Percentiles rank a stretch among this genome's conserved stretches.
phyloP scores from a whole-genome alignment of 2,888 invertebrate species.

The Mactromeris polynyma region DNA sequence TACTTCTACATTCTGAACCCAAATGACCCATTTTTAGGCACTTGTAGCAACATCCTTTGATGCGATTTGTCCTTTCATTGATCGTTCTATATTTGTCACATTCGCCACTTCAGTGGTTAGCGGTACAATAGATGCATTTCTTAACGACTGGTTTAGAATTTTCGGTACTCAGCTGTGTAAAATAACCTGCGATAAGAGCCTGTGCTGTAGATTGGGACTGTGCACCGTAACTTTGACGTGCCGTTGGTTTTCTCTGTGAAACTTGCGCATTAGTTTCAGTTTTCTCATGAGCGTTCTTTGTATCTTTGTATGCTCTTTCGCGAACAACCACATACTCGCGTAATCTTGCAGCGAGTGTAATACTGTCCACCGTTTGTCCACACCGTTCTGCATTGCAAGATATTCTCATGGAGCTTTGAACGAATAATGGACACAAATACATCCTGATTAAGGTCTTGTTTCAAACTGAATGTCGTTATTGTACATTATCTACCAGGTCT shows the following conservation, averaged over 20 bases:
- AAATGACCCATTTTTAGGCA: slow-evolving; percentile 41
- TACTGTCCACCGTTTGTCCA: slow-evolving; percentile 28
- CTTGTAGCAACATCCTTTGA: slow-evolving; percentile 42
- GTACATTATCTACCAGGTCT: slow-evolving; percentile 13
- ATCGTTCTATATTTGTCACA: slow-evolving; percentile 34
- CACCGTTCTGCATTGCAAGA: slow-evolving; percentile 48
- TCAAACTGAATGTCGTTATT: slow-evolving; percentile 26
- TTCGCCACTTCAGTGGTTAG: slow-evolving; percentile 32
- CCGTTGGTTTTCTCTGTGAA: too few species aligned
- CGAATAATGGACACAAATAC: slow-evolving; percentile 47
- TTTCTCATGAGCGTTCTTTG: neutral
- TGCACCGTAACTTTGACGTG: too few species aligned
- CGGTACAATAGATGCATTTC: slow-evolving; percentile 24
- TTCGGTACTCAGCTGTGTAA: neutral
- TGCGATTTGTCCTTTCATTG: slow-evolving; percentile 14
- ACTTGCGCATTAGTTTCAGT: neutral
- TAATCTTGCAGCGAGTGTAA: slow-evolving; percentile 4
- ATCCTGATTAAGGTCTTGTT: slow-evolving; percentile 42
- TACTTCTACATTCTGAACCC: slow-evolving; percentile 28
- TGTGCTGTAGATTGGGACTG: too few species aligned
- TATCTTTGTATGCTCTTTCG: slow-evolving; percentile 33
- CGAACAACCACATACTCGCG: slow-evolving; percentile 36
- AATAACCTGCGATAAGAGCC: neutral
- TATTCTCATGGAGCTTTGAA: slow-evolving; percentile 40
- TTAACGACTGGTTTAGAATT: neutral